Evolutionary conservation across 2,797 vertebrate genomes (phyloP).

Genomic region (Calcarius lapponicus): DNA sequence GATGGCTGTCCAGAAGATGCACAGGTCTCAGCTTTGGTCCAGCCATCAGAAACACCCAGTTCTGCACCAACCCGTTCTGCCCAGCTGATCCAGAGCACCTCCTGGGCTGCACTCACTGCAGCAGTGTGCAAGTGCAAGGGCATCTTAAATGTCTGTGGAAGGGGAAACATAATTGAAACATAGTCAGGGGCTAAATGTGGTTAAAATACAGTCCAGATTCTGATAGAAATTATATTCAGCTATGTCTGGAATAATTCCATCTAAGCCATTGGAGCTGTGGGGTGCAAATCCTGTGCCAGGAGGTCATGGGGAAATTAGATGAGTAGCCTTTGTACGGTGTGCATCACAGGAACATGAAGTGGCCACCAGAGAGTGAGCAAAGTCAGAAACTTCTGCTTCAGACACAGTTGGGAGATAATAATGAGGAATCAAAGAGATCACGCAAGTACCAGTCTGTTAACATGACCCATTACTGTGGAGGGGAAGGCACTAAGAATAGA

Average conservation of each 20-base stretch:
- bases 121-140: background rate
- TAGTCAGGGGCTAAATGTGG: background rate
- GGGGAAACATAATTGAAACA: background rate
- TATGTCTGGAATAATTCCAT: background rate
- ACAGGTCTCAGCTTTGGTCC: background rate
- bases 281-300: background rate
- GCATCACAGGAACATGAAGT: background rate
- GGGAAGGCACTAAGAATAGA: background rate
- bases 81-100: background rate
- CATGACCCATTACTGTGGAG: rapidly evolving
- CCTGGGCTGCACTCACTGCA: background rate
- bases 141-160: background rate
- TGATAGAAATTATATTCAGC: background rate
- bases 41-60: background rate
- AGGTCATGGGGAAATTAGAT: background rate
- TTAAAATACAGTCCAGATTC: conserved; percentile 10
- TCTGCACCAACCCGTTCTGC: background rate
- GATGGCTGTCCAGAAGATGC: background rate
- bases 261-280: background rate
- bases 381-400: background rate
- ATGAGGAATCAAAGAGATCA: background rate
- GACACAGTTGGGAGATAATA: background rate
- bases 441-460: background rate
- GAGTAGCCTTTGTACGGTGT: background rate
- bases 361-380: background rate